These are phyloP conservation scores for Papilio glaucus DNA, from an alignment of 1,140 invertebrate genomes.

Conservation along the genomic window DNA sequence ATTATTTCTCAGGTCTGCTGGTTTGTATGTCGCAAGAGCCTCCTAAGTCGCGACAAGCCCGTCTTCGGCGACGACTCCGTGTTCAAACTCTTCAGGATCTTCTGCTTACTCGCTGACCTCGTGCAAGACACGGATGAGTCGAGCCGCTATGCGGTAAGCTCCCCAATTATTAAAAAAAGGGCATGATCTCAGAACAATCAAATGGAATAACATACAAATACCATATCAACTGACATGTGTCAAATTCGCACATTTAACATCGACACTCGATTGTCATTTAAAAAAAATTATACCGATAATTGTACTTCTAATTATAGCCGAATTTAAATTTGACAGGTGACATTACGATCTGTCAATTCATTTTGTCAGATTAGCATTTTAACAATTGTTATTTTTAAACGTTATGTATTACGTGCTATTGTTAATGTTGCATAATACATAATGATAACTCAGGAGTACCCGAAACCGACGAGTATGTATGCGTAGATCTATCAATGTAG, in stretches of 20 bases:
- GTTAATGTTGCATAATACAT: not conserved
- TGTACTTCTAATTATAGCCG: not conserved
- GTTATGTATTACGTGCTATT: not conserved
- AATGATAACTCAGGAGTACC: too few species aligned
- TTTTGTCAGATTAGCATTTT: not conserved
- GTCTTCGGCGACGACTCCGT: constrained; percentile 86
- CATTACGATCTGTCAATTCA: not conserved
- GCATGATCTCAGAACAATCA: too few species aligned
- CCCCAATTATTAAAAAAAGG: too few species aligned
- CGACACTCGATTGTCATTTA: not conserved
- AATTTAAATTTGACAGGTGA: constrained; percentile 1
- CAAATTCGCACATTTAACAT: constrained; percentile 17
- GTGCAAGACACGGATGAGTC: constrained; percentile 79
- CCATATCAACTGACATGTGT: constrained; percentile 12
- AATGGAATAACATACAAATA: too few species aligned
- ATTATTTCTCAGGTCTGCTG: too few species aligned
- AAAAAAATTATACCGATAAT: too few species aligned
- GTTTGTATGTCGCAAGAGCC: too few species aligned
- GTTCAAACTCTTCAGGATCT: constrained; percentile 91
- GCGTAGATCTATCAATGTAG: too few species aligned
- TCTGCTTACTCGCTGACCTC: constrained; percentile 90
- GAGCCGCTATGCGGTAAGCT: constrained; percentile 66
- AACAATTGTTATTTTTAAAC: not conserved
- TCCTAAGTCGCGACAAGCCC: too few species aligned
- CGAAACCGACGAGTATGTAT: too few species aligned